phyloP scores from a whole-genome alignment of 1,140 invertebrate genomes.

The Coptotermes formosanus region DNA sequence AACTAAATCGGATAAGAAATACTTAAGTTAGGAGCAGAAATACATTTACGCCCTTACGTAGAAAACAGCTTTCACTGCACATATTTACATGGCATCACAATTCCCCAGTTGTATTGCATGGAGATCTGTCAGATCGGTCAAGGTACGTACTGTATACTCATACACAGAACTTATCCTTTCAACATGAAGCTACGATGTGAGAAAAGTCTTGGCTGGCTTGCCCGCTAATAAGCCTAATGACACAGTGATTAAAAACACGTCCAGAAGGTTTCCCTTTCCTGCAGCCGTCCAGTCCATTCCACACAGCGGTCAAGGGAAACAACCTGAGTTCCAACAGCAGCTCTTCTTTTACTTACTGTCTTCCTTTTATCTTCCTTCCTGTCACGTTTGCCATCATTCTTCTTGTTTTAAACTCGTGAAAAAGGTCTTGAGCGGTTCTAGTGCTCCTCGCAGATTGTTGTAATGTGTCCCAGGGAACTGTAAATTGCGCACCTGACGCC shows the following conservation, averaged over 20 bases:
- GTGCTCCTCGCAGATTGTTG: background rate
- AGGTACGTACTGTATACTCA: too few relatives aligned
- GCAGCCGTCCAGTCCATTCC: background rate
- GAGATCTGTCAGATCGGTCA: too few relatives aligned
- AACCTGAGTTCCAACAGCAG: background rate
- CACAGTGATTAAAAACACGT: background rate
- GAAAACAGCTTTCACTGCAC: too few relatives aligned
- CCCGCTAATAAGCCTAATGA: background rate
- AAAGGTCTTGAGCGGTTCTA: background rate
- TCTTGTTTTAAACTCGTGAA: background rate
- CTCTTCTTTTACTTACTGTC: slow-evolving; percentile 6
- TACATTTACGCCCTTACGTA: too few relatives aligned
- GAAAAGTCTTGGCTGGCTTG: too few relatives aligned
- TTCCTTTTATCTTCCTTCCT: slow-evolving; percentile 18
- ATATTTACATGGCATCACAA: too few relatives aligned
- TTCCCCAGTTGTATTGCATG: too few relatives aligned
- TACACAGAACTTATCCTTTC: too few relatives aligned
- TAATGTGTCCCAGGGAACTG: background rate
- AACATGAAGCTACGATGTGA: too few relatives aligned
- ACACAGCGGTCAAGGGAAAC: background rate
- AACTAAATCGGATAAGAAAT: too few relatives aligned
- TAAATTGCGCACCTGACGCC: background rate
- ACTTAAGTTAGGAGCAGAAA: too few relatives aligned
- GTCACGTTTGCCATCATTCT: background rate
- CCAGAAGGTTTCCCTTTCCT: background rate